Percentiles rank a stretch among this genome's conserved stretches.
Conservation (phyloP, 2,888 invertebrate genomes). For the Ennomos fuscantarius region DNA sequence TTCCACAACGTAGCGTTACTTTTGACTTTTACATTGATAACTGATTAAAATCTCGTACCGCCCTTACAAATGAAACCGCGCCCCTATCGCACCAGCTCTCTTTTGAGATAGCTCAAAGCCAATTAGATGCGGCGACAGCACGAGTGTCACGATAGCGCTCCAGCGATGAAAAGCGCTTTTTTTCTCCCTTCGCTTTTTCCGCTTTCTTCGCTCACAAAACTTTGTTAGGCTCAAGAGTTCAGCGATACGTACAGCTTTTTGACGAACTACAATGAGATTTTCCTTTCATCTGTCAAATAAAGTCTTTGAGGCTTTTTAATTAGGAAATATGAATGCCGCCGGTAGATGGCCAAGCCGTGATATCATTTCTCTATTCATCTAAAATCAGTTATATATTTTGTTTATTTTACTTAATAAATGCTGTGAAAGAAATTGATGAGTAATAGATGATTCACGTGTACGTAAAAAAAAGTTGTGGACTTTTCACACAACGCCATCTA, state of each 20-base stretch:
- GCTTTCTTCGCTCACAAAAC: constrained; percentile 43
- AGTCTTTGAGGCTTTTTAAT: constrained; percentile 32
- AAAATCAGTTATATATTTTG: background rate
- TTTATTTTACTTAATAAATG: no score
- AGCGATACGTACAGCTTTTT: constrained; percentile 35
- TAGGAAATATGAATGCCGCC: constrained; percentile 24
- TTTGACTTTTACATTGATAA: no score
- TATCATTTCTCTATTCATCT: background rate
- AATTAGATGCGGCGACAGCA: constrained; percentile 78
- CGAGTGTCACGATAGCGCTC: constrained; percentile 52
- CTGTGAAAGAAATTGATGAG: no score
- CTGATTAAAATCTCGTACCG: constrained; percentile 10
- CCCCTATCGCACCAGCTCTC: constrained; percentile 59
- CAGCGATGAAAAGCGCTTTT: constrained; percentile 53
- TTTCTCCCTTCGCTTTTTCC: constrained; percentile 40
- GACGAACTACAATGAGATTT: constrained; percentile 30
- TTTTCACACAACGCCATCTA: no score
- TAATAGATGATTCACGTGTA: no score
- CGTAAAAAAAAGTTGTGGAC: no score
- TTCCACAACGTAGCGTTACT: no score
- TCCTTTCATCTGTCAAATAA: constrained; percentile 30
- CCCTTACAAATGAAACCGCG: constrained; percentile 48
- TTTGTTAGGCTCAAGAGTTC: constrained; percentile 49
- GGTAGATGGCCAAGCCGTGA: background rate
- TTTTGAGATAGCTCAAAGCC: constrained; percentile 80